Conservation (phyloP, 2,113 vertebrate species). For the Maylandia zebra region DNA sequence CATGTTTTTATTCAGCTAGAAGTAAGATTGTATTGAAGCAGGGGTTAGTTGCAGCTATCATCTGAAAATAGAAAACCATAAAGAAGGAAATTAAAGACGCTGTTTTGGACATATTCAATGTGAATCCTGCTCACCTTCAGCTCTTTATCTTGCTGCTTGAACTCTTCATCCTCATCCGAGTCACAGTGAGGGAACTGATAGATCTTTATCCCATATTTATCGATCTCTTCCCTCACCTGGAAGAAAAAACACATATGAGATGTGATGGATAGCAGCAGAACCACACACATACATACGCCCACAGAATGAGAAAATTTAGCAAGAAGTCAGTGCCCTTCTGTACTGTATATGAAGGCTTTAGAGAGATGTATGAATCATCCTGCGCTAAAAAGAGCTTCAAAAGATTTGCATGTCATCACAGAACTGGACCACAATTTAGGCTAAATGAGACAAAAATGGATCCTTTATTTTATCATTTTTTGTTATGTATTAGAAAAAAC, state of each 20-base stretch:
- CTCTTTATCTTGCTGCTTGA: conserved; percentile 62
- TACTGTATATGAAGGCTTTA: not conserved
- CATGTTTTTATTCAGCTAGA: not conserved
- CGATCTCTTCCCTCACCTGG: conserved; percentile 66
- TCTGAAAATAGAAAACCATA: not conserved
- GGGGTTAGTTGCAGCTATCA: not conserved
- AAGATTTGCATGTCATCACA: not conserved
- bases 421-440: not conserved
- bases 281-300: not conserved
- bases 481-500: not conserved
- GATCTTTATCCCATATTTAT: conserved; percentile 61
- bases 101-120: not conserved
- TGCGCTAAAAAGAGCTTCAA: not conserved
- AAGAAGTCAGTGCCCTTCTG: not conserved
- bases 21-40: not conserved
- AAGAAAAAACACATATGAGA: not conserved
- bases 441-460: not conserved
- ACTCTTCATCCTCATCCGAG: conserved; percentile 67
- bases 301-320: not conserved
- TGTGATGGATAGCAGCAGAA: not conserved
- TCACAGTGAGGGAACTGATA: conserved; percentile 70
- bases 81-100: not conserved
- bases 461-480: not conserved
- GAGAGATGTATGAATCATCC: not conserved
- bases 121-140: conserved; percentile 49